A percentile compares a stretch with the other conserved stretches of the same genome.
These are phyloP conservation scores for Tyrannus savana DNA, from an alignment of 2,113 vertebrate species.

Conservation along the genomic window DNA sequence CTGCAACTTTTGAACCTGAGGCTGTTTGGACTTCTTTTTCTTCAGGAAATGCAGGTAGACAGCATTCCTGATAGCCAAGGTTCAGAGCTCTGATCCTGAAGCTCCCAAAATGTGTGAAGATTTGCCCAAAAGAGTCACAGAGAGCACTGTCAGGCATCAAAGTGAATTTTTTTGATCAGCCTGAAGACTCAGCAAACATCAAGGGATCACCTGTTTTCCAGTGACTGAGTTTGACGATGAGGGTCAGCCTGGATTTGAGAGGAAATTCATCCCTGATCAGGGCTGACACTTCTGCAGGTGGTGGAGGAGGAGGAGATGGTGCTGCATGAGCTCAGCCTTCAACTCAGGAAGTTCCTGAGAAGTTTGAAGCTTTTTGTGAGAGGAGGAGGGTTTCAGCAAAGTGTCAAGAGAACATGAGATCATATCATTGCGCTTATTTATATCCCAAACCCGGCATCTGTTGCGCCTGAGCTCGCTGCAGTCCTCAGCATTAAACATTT, in stretches of 20 bases:
- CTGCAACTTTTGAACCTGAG: background rate
- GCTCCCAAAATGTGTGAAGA: background rate
- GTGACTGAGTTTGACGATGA: background rate
- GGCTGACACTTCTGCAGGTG: background rate
- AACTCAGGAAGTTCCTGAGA: background rate
- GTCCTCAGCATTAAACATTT: slow-evolving; percentile 60
- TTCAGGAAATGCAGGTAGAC: background rate
- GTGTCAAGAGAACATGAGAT: slow-evolving; percentile 67
- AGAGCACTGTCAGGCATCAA: background rate
- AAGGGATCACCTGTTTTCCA: background rate
- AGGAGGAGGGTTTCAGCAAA: slow-evolving; percentile 42
- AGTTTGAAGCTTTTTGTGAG: background rate
- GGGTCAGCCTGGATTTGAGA: background rate
- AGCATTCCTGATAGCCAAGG: background rate
- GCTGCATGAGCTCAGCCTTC: background rate
- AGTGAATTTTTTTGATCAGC: background rate
- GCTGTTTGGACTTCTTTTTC: background rate
- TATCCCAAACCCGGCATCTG: slow-evolving; percentile 47
- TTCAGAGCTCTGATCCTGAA: background rate
- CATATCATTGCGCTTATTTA: slow-evolving; percentile 50
- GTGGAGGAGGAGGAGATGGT: background rate
- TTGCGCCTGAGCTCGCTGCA: slow-evolving; percentile 32
- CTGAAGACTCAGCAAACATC: background rate
- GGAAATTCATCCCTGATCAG: background rate
- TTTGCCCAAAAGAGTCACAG: background rate